phyloP scores from a whole-genome alignment of 1,140 invertebrate species.

The Eumaeus atala region DNA sequence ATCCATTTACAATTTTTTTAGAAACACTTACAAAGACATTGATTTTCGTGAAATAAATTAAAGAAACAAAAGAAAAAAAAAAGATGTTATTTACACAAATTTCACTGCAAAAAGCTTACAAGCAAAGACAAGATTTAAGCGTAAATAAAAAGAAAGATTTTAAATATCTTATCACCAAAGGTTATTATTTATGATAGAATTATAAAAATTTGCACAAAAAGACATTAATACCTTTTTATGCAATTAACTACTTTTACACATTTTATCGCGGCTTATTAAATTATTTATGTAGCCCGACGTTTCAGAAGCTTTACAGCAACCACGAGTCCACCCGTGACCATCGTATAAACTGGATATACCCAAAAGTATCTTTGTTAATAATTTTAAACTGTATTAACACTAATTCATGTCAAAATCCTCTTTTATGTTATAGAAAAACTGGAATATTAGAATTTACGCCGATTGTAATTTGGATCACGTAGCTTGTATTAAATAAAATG shows the following conservation, averaged over 20 bases:
- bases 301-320: too few relatives aligned
- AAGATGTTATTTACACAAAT: slow-evolving; percentile 5
- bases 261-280: too few relatives aligned
- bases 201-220: too few relatives aligned
- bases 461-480: background rate
- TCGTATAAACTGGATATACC: too few relatives aligned
- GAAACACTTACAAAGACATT: slow-evolving; percentile 18
- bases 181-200: too few relatives aligned
- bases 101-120: slow-evolving; percentile 7
- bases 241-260: too few relatives aligned
- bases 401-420: slow-evolving; percentile 7
- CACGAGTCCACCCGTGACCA: too few relatives aligned
- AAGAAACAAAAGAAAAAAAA: slow-evolving; percentile 21
- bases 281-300: too few relatives aligned
- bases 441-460: slow-evolving; percentile 5
- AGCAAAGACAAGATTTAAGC: slow-evolving; percentile 10
- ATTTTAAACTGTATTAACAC: slow-evolving; percentile 12
- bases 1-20: slow-evolving; percentile 9
- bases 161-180: slow-evolving; percentile 7
- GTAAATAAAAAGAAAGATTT: slow-evolving; percentile 15
- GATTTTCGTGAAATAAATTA: slow-evolving; percentile 11
- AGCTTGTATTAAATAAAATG: slow-evolving; percentile 10
- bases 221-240: slow-evolving; percentile 13
- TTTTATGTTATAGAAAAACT: slow-evolving; percentile 11
- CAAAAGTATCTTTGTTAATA: slow-evolving; percentile 10